Evolutionary conservation across 2,888 invertebrate species (phyloP).

Genomic region (Tromatobia lineatoria): DNA sequence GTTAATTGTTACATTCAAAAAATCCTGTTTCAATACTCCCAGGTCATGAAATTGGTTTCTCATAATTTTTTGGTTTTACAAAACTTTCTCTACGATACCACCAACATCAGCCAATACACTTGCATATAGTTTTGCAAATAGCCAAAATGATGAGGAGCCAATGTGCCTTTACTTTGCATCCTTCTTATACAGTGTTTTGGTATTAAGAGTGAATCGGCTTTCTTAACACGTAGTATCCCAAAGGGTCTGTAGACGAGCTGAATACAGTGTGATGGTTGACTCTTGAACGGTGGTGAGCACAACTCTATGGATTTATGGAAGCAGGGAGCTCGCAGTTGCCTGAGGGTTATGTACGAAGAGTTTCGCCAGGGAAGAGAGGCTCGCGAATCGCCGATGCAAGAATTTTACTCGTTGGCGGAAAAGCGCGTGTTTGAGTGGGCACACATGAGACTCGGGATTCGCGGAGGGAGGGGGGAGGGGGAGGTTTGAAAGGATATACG

Average conservation of each 20-base stretch:
- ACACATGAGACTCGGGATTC: conserved; percentile 53
- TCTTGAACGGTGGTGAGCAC: conserved; percentile 15
- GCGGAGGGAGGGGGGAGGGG: not conserved
- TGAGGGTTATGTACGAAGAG: conserved; percentile 32
- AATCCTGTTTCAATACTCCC: too few relatives aligned
- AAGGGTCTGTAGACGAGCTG: not conserved
- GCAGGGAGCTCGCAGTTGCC: conserved; percentile 24
- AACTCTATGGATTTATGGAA: conserved; percentile 33
- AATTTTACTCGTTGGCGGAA: conserved; percentile 71
- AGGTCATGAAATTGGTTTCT: too few relatives aligned
- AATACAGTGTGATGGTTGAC: conserved; percentile 1
- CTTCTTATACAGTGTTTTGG: not conserved
- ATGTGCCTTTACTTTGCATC: too few relatives aligned
- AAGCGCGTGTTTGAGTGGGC: conserved; percentile 69
- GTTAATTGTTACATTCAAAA: too few relatives aligned
- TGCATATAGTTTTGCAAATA: too few relatives aligned
- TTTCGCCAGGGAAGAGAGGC: conserved; percentile 29
- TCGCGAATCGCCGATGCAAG: conserved; percentile 71
- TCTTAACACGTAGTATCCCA: not conserved
- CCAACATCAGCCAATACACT: too few relatives aligned
- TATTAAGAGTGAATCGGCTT: not conserved
- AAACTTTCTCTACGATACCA: too few relatives aligned
- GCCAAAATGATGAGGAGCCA: too few relatives aligned
- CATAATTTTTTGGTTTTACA: too few relatives aligned
- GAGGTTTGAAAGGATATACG: conserved; percentile 60